phyloP scores from a whole-genome alignment of 2,113 vertebrate genomes.

The Forbesichthys agassizii region DNA sequence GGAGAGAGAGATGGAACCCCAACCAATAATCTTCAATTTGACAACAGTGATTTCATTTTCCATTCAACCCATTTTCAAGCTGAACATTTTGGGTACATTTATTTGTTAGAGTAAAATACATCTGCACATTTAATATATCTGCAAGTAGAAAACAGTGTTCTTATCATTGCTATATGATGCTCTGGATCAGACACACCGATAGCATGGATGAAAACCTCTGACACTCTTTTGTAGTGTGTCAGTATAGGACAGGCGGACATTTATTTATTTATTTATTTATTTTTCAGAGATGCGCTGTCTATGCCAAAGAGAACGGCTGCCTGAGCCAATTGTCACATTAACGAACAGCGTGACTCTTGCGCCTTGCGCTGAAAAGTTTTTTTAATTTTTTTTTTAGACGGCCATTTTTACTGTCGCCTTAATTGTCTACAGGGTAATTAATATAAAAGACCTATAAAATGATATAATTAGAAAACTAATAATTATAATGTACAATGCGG shows the following conservation, averaged over 20 bases:
- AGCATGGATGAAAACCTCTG: constrained; percentile 27
- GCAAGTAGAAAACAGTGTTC: constrained; percentile 13
- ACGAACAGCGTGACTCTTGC: no score
- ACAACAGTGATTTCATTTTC: constrained; percentile 40
- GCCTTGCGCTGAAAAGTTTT: no score
- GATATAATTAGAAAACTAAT: no score
- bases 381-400: neutral
- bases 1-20: constrained; percentile 26
- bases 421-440: no score
- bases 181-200: neutral
- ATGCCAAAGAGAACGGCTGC: no score
- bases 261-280: no score
- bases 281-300: no score
- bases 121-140: constrained; percentile 39
- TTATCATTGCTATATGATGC: constrained; percentile 23
- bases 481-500: no score
- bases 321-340: no score
- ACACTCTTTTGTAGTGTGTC: constrained; percentile 8
- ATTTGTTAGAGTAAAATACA: constrained; percentile 56
- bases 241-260: constrained; percentile 22
- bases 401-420: neutral
- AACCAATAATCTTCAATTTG: constrained; percentile 58
- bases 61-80: constrained; percentile 48
- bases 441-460: no score
- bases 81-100: constrained; percentile 49